phyloP scores from a whole-genome alignment of 2,888 invertebrate genomes.

The Caenorhabditis zanzibari region DNA sequence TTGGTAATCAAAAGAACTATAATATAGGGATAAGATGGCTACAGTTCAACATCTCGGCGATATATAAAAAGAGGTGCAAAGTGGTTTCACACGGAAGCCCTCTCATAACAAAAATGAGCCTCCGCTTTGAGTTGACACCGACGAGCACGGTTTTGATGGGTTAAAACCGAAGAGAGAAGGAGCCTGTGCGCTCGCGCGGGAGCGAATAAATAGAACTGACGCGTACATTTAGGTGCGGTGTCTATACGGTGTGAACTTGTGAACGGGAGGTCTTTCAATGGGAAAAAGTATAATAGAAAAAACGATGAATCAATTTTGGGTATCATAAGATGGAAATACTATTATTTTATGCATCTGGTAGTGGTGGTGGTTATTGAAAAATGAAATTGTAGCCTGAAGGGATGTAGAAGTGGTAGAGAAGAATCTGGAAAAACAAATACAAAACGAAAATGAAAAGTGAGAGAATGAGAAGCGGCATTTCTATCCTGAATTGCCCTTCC shows the following conservation, averaged over 20 bases:
- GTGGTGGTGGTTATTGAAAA: slow-evolving; percentile 25
- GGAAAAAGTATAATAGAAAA: slow-evolving; percentile 16
- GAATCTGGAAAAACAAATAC: slow-evolving; percentile 54
- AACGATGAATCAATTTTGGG: slow-evolving; percentile 19
- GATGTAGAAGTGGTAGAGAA: slow-evolving; percentile 1
- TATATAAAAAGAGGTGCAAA: slow-evolving; percentile 50
- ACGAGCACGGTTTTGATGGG: slow-evolving; percentile 53
- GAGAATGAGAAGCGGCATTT: background rate
- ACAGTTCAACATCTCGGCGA: background rate
- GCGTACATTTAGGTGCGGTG: slow-evolving; percentile 39
- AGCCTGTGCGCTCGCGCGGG: slow-evolving; percentile 20
- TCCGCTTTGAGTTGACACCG: slow-evolving; percentile 47
- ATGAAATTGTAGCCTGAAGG: slow-evolving; percentile 48
- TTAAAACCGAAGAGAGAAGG: slow-evolving; percentile 6
- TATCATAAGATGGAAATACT: background rate
- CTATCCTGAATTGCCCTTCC: slow-evolving; percentile 26
- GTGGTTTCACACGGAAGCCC: slow-evolving; percentile 56
- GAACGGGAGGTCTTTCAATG: slow-evolving; percentile 1
- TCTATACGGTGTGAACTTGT: slow-evolving; percentile 39
- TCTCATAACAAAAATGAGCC: slow-evolving; percentile 35
- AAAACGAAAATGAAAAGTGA: slow-evolving; percentile 29
- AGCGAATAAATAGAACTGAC: slow-evolving; percentile 49
- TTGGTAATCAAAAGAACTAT: too few species aligned
- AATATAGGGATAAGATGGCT: background rate
- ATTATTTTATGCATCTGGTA: slow-evolving; percentile 21